These are phyloP conservation scores for Parauchenoglanis punctatus DNA, from an alignment of 2,797 vertebrate species.

Conservation along the genomic window DNA sequence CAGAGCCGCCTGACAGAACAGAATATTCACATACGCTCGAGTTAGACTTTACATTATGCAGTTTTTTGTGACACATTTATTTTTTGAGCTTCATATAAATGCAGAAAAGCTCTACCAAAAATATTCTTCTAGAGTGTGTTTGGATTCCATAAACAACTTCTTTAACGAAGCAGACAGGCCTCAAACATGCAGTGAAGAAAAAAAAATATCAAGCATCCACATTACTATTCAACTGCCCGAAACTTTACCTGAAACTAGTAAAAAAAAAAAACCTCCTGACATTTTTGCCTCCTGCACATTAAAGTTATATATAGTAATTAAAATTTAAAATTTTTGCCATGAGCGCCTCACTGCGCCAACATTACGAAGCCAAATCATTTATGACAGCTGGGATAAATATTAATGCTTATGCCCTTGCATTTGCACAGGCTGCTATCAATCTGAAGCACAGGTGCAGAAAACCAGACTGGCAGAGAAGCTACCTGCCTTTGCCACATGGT, in stretches of 20 bases:
- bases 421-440: conserved; percentile 92
- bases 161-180: conserved; percentile 31
- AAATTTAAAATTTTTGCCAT: conserved; percentile 97
- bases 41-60: background rate
- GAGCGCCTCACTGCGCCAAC: conserved; percentile 87
- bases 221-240: conserved; percentile 80
- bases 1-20: conserved; percentile 84
- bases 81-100: background rate
- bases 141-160: conserved; percentile 48
- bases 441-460: conserved; percentile 66
- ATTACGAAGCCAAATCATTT: conserved; percentile 96
- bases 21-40: background rate
- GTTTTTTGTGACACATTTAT: background rate
- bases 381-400: conserved; percentile 99
- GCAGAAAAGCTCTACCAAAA: conserved; percentile 1
- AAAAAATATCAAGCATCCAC: conserved; percentile 66
- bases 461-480: conserved; percentile 76
- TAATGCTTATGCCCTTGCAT: conserved; percentile 94
- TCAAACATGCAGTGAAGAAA: conserved; percentile 37
- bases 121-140: background rate
- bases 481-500: conserved; percentile 93
- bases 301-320: conserved; percentile 98
- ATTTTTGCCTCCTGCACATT: conserved; percentile 92
- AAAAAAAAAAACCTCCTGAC: conserved; percentile 78
- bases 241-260: conserved; percentile 92